phyloP scores from a whole-genome alignment of 92 coral and sea anemone genomes.

The Palythoa heliodiscus region DNA sequence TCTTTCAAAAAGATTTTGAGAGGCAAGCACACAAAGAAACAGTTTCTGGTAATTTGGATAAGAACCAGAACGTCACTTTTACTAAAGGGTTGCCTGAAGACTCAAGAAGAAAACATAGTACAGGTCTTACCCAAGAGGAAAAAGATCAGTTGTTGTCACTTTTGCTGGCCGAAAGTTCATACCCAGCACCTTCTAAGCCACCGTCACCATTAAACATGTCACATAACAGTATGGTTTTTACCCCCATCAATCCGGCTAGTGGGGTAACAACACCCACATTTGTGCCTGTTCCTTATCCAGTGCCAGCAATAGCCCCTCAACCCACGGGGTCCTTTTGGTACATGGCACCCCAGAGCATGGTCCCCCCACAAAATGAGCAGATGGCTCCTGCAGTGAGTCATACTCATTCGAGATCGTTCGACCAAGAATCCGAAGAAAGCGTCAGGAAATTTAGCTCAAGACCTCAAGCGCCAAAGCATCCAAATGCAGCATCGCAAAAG shows the following conservation, averaged over 20 bases:
- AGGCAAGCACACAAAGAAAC: background rate
- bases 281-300: slow-evolving; percentile 80
- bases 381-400: slow-evolving; percentile 36
- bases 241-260: slow-evolving; percentile 78
- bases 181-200: slow-evolving; percentile 47
- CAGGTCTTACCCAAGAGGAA: slow-evolving; percentile 52
- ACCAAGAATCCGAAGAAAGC: slow-evolving; percentile 31
- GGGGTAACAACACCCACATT: slow-evolving; percentile 57
- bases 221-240: slow-evolving; percentile 58
- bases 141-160: slow-evolving; percentile 62
- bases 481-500: background rate
- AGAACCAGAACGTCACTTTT: background rate
- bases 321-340: slow-evolving; percentile 79
- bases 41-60: background rate
- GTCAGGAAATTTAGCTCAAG: slow-evolving; percentile 15
- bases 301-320: slow-evolving; percentile 58
- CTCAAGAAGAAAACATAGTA: slow-evolving; percentile 23
- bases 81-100: background rate
- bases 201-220: slow-evolving; percentile 61
- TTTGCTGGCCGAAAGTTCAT: slow-evolving; percentile 37
- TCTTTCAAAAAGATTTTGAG: background rate
- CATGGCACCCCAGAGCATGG: slow-evolving; percentile 67
- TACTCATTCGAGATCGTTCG: slow-evolving; percentile 27
- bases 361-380: slow-evolving; percentile 54
- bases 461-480: background rate